Evolutionary conservation across 37 sponge, comb jelly and placozoan genomes (phyloP).

Genomic region (Chondrilla cf. caribensis): DNA sequence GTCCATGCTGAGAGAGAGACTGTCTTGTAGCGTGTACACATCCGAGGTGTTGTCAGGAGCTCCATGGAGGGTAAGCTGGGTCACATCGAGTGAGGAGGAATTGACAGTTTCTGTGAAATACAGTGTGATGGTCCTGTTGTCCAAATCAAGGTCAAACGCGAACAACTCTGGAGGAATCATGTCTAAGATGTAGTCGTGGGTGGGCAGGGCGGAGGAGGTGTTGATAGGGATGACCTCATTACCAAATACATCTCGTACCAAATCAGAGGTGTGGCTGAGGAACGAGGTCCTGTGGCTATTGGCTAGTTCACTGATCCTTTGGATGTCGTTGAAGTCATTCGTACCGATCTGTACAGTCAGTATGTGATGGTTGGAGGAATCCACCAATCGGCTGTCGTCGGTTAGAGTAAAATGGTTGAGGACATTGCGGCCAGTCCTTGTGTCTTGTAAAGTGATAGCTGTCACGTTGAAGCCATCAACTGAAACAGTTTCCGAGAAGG

Average conservation of each 20-base stretch:
- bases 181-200: slow-evolving; percentile 34
- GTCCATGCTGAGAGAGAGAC: slow-evolving; percentile 13
- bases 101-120: slow-evolving; percentile 85
- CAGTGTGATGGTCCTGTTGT: slow-evolving; percentile 56
- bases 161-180: slow-evolving; percentile 39
- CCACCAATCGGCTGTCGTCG: slow-evolving; percentile 38
- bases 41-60: slow-evolving; percentile 22
- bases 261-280: slow-evolving; percentile 36
- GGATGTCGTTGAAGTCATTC: slow-evolving; percentile 71
- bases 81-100: slow-evolving; percentile 65
- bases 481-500: slow-evolving; percentile 85
- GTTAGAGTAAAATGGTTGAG: slow-evolving; percentile 71
- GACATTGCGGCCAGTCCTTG: slow-evolving; percentile 35
- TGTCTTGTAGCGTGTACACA: slow-evolving; percentile 34
- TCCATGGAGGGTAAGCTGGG: slow-evolving; percentile 39
- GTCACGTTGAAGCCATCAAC: slow-evolving; percentile 57
- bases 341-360: slow-evolving; percentile 43
- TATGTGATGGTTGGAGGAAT: slow-evolving; percentile 10
- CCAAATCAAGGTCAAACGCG: slow-evolving; percentile 72
- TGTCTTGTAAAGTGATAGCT: slow-evolving; percentile 73
- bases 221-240: slow-evolving; percentile 49
- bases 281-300: slow-evolving; percentile 48
- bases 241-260: slow-evolving; percentile 74
- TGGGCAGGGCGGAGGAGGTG: slow-evolving; percentile 20
- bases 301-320: slow-evolving; percentile 64